These are phyloP conservation scores for Podarcis siculus DNA, from an alignment of 2,797 vertebrate species.

Conservation along the genomic window DNA sequence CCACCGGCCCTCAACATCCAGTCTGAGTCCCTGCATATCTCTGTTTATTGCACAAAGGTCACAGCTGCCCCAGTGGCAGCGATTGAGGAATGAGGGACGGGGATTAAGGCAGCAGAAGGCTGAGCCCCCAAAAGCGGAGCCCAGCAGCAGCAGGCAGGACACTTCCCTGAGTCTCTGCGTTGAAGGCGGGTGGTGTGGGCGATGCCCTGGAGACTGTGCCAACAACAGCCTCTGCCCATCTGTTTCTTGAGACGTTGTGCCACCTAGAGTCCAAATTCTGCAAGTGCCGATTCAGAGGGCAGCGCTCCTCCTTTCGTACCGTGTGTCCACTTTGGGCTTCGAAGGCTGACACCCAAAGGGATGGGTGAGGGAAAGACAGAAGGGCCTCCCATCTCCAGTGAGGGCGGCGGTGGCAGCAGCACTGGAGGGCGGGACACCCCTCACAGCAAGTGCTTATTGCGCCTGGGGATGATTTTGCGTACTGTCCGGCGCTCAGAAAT, in stretches of 20 bases:
- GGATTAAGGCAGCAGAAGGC: neutral
- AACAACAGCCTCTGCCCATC: rapidly evolving
- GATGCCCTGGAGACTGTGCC: neutral
- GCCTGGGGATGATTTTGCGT: slow-evolving; percentile 83
- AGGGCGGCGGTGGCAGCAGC: no score
- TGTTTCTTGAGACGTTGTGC: neutral
- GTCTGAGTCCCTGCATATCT: neutral
- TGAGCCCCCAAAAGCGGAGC: neutral
- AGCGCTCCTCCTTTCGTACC: neutral
- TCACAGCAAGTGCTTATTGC: slow-evolving; percentile 83
- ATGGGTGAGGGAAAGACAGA: no score
- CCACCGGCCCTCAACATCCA: neutral
- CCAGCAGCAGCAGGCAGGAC: no score
- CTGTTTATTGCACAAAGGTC: slow-evolving; percentile 18
- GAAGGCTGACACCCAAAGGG: neutral
- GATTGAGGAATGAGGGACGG: no score
- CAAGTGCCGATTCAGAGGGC: neutral
- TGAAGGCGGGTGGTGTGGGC: neutral
- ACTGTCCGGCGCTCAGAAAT: slow-evolving; percentile 90
- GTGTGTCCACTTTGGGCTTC: neutral
- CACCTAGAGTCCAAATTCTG: neutral
- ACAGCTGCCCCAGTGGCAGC: neutral
- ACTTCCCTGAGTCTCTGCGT: neutral
- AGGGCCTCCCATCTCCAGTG: no score
- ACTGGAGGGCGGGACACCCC: neutral